Conservation (phyloP, 2,888 invertebrate genomes). For the Cataglyphis albicans region DNA sequence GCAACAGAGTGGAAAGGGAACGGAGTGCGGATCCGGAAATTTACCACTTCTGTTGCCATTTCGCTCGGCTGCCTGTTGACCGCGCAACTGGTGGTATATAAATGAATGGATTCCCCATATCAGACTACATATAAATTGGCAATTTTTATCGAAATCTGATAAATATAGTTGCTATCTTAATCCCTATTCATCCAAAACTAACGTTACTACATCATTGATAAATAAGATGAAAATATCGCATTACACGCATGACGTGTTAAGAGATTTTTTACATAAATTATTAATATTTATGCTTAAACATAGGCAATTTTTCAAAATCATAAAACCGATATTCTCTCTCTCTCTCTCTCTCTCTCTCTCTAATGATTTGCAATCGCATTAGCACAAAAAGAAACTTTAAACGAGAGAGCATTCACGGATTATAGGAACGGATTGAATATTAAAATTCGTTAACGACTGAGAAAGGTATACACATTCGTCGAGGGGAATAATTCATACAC, state of each 20-base stretch:
- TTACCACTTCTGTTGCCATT: slow-evolving; percentile 77
- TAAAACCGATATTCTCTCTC: neutral
- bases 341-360: neutral
- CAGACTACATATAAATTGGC: neutral
- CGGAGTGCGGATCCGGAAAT: slow-evolving; percentile 77
- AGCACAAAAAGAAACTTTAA: neutral
- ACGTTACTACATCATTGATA: neutral
- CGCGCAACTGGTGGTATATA: slow-evolving; percentile 78
- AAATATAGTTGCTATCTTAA: neutral
- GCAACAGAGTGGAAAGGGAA: slow-evolving; percentile 5
- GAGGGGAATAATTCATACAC: neutral
- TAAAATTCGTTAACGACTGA: slow-evolving; percentile 14
- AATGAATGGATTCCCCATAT: neutral
- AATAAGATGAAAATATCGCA: neutral
- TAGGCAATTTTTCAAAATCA: neutral
- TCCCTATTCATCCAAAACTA: neutral
- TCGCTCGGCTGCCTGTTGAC: slow-evolving; percentile 68
- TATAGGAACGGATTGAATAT: neutral
- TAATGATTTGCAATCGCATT: neutral
- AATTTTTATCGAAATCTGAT: slow-evolving; percentile 30
- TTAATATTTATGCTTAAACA: neutral
- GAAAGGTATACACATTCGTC: neutral
- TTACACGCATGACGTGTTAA: neutral
- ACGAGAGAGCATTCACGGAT: neutral
- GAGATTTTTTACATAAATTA: neutral